Conservation (phyloP, 2,113 vertebrate genomes). For the Urocolius indicus region DNA sequence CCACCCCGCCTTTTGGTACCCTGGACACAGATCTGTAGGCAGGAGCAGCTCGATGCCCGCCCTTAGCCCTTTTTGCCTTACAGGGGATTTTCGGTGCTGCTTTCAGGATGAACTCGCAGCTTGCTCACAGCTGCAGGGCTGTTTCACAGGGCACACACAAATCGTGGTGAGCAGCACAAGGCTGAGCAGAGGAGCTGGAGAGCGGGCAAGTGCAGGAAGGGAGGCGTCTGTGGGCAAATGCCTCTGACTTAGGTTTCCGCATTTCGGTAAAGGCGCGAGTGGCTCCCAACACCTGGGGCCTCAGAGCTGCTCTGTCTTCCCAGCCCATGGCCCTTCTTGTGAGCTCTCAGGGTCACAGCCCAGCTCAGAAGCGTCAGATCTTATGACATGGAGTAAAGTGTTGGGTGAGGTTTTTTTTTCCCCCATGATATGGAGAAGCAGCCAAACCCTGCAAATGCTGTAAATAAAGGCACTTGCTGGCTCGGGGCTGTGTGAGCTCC, state of each 20-base stretch:
- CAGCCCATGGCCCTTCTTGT: neutral
- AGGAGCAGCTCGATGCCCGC: fast-evolving
- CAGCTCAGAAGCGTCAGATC: neutral
- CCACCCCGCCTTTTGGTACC: neutral
- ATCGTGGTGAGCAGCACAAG: neutral
- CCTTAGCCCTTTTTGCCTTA: neutral
- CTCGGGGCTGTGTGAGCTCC: neutral
- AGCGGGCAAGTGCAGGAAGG: neutral
- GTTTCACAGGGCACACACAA: neutral
- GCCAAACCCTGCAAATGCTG: constrained; percentile 12
- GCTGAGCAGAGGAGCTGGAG: neutral
- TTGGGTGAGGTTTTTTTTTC: neutral
- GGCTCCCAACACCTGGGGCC: neutral
- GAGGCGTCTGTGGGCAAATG: neutral
- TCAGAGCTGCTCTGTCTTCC: neutral
- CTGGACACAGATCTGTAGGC: fast-evolving
- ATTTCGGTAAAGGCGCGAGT: fast-evolving
- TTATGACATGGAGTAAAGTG: neutral
- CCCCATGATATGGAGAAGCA: neutral
- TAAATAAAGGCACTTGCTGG: constrained; percentile 44
- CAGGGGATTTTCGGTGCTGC: neutral
- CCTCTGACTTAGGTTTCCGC: neutral
- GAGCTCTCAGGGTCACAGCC: neutral
- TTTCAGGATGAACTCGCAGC: neutral
- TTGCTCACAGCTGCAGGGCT: neutral